phyloP scores from a whole-genome alignment of 2,113 vertebrate genomes.

The Cynopterus brachyotis region DNA sequence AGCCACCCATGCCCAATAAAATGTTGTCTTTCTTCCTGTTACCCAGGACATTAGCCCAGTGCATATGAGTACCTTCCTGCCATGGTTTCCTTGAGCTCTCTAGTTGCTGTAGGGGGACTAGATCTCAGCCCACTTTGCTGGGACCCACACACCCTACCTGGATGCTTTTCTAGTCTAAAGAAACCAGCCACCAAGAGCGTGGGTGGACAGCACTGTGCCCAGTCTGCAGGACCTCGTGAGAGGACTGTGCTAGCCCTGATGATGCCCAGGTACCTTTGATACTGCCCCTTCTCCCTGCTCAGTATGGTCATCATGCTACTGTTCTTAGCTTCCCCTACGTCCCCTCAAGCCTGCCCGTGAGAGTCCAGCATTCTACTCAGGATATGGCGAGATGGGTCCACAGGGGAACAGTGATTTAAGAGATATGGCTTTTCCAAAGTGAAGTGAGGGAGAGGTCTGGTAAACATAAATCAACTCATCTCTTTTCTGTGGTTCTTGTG shows the following conservation, averaged over 20 bases:
- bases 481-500: neutral
- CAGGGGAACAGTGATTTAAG: neutral
- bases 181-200: neutral
- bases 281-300: neutral
- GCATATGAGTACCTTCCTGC: neutral
- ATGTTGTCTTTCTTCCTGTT: neutral
- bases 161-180: neutral
- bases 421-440: neutral
- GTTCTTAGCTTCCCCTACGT: neutral
- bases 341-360: neutral
- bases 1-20: neutral
- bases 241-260: accelerated
- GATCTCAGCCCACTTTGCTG: neutral
- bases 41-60: accelerated
- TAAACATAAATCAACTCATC: neutral
- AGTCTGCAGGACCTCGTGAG: neutral
- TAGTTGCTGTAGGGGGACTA: neutral
- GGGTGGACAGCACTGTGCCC: neutral
- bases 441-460: neutral
- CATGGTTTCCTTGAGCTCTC: neutral
- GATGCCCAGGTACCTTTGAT: neutral
- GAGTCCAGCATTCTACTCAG: neutral
- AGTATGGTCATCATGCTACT: neutral
- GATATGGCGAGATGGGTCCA: no score
- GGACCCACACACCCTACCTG: neutral